Conservation (phyloP, 92 coral and sea anemone genomes). For the Epizoanthus illoricatus region DNA sequence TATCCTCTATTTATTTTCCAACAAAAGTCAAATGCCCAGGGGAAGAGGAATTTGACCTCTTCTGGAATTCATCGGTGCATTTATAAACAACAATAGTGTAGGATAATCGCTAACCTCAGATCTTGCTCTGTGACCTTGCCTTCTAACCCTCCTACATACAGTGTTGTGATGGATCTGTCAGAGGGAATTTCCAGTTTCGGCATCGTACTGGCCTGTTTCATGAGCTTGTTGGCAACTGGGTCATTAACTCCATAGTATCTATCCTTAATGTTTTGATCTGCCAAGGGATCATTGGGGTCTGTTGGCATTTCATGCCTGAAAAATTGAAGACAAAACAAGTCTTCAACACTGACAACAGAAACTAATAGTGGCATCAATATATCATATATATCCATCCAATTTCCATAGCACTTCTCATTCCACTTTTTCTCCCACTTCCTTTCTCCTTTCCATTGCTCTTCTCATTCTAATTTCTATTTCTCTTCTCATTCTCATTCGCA, state of each 20-base stretch:
- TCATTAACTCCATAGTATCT: constrained; percentile 98
- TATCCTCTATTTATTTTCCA: too few relatives aligned
- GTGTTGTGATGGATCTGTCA: constrained; percentile 90
- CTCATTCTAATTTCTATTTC: too few relatives aligned
- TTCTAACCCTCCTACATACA: constrained; percentile 97
- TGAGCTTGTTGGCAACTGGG: constrained; percentile 92
- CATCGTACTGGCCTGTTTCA: constrained; percentile 84
- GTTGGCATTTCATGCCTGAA: constrained; percentile 98
- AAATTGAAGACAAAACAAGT: background rate
- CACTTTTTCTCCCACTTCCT: too few relatives aligned
- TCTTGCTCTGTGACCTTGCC: constrained; percentile 97
- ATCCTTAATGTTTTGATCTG: constrained; percentile 98
- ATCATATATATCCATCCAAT: too few relatives aligned
- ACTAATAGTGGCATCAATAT: too few relatives aligned
- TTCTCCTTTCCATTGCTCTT: too few relatives aligned
- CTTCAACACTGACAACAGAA: background rate
- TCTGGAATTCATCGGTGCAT: background rate
- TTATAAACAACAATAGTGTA: background rate
- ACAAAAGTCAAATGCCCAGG: too few relatives aligned
- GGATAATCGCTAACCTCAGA: constrained; percentile 66
- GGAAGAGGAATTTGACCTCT: too few relatives aligned
- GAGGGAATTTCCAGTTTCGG: constrained; percentile 90
- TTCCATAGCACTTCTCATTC: background rate
- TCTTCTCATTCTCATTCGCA: too few relatives aligned
- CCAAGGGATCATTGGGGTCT: constrained; percentile 97